Conservation (phyloP, 2,113 vertebrate species). For the Polypterus senegalus region DNA sequence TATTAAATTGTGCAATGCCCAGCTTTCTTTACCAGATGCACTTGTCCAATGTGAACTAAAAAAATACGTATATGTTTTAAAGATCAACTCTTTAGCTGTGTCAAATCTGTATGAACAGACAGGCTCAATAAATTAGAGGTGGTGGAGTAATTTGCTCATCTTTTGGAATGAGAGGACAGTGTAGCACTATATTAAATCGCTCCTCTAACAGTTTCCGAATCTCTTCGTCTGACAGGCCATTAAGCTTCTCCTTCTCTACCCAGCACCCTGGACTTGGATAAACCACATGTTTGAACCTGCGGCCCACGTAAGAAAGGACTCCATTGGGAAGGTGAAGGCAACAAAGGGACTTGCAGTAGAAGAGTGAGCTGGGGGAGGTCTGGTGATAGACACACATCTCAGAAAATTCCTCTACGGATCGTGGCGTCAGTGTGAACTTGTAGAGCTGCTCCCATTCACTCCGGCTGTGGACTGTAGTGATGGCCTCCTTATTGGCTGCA, state of each 20-base stretch:
- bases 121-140: constrained; percentile 26
- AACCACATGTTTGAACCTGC: constrained; percentile 25
- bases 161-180: constrained; percentile 36
- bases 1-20: no score
- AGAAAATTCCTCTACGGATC: constrained; percentile 35
- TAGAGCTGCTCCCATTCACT: constrained; percentile 32
- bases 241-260: constrained; percentile 17
- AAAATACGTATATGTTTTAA: no score
- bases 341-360: constrained; percentile 55
- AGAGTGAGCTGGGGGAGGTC: constrained; percentile 39
- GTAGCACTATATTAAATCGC: constrained; percentile 40
- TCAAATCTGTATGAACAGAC: neutral
- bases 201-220: constrained; percentile 38
- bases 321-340: constrained; percentile 32
- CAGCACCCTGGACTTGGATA: constrained; percentile 21
- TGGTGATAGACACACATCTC: constrained; percentile 57
- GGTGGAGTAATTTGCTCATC: constrained; percentile 35
- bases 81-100: no score
- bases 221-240: constrained; percentile 37
- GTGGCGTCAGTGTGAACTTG: constrained; percentile 48
- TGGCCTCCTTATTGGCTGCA: neutral
- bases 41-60: no score
- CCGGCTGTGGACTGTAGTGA: neutral
- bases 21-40: no score
- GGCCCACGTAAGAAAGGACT: constrained; percentile 43